A percentile compares a stretch with the other conserved stretches of the same genome.
Evolutionary conservation across 2,888 invertebrate genomes (phyloP).

Genomic region (Fragum fragum): DNA sequence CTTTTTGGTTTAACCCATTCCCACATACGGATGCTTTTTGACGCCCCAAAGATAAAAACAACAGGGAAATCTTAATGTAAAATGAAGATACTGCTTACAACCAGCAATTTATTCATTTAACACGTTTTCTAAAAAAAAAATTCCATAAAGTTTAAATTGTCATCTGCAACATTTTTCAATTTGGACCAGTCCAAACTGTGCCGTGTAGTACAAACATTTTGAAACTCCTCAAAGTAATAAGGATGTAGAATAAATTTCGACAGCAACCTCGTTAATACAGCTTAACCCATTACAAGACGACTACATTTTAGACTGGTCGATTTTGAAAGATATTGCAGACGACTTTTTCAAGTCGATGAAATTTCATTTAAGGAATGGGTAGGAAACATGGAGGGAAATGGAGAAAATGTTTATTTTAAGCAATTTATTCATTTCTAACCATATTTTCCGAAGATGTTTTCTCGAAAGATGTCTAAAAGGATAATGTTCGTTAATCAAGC

Average conservation of each 20-base stretch:
- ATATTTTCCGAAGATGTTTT: background rate
- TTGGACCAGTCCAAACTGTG: too few relatives aligned
- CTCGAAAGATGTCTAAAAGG: background rate
- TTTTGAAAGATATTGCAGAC: too few relatives aligned
- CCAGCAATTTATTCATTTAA: conserved; percentile 7
- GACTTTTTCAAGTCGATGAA: too few relatives aligned
- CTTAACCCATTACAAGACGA: too few relatives aligned
- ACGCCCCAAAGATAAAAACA: background rate
- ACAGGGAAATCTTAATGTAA: background rate
- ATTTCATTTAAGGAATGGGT: too few relatives aligned
- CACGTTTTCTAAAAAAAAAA: background rate
- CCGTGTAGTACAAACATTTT: background rate
- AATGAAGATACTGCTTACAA: background rate
- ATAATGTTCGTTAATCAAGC: too few relatives aligned
- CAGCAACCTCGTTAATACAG: too few relatives aligned
- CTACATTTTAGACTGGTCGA: too few relatives aligned
- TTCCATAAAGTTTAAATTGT: background rate
- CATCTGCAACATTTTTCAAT: too few relatives aligned
- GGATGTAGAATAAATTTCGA: too few relatives aligned
- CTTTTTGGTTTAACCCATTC: too few relatives aligned
- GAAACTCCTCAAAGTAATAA: too few relatives aligned
- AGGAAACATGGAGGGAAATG: background rate
- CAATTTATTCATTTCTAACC: background rate
- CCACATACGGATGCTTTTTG: background rate
- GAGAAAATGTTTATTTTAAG: background rate